Evolutionary conservation across 64 coral and sea anemone genomes (phyloP).

Genomic region (Stichodactyla mertensii): DNA sequence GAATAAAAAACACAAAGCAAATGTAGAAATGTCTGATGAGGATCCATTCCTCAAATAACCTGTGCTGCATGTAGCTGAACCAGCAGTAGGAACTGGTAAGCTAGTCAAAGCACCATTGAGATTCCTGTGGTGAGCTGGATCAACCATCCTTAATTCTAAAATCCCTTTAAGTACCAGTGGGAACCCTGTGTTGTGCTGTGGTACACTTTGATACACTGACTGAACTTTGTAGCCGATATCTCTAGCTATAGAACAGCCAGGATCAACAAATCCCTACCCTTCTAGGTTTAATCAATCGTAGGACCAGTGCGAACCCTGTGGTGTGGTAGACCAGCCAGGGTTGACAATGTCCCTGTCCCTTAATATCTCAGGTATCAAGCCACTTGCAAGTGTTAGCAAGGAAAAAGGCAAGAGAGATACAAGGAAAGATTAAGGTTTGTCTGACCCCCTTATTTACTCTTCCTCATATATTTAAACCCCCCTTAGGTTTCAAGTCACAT

Average conservation of each 20-base stretch:
- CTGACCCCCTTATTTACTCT: conserved; percentile 20
- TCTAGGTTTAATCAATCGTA: too few species aligned
- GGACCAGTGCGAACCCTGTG: not conserved
- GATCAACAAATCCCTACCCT: too few species aligned
- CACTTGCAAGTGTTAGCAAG: conserved; percentile 99
- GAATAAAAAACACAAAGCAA: too few species aligned
- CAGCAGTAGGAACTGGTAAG: too few species aligned
- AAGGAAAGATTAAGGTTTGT: conserved; percentile 98
- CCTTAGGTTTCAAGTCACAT: conserved; percentile 99
- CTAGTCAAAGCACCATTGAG: not conserved
- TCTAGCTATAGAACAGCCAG: too few species aligned
- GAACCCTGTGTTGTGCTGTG: not conserved
- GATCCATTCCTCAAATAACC: too few species aligned
- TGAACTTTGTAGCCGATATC: too few species aligned
- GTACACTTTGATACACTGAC: too few species aligned
- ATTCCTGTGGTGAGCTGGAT: not conserved
- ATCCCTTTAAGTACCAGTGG: not conserved
- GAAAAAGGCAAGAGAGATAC: conserved; percentile 97
- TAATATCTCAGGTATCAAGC: conserved; percentile 89
- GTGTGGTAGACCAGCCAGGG: not conserved
- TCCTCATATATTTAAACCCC: conserved; percentile 7
- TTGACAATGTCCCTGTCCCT: conserved; percentile 8
- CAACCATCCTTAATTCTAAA: too few species aligned
- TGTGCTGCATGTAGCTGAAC: too few species aligned
- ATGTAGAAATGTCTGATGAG: too few species aligned